Evolutionary conservation across 2,888 invertebrate genomes (phyloP), one percentile per base, ranked within the genome.

Genomic region (Sesia bembeciformis): DNA sequence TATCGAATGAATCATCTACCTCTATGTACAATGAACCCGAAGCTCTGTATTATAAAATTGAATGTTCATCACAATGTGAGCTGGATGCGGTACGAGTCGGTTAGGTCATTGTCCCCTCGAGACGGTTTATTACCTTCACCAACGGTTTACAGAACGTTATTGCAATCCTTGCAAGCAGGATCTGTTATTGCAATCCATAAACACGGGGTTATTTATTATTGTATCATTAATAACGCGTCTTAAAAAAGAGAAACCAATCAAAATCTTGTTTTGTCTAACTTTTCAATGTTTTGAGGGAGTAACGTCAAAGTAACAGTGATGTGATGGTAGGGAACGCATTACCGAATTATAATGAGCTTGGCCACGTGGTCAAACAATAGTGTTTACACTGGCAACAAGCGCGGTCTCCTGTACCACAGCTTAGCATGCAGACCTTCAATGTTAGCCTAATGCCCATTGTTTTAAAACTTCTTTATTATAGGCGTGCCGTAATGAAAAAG

Each of bases 281-380:
- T 23, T 23, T 23, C 23, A 23, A 23, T 23, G 23, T 23, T 23
- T 23, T 23, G 23, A 23, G 23, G 23, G 23, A 23, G 23, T 23
- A n/a, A 46, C 8, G 23, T 23, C 7, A 46, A 46, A n/a, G 23
- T 46, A 46, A 46, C 46, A 46, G 23, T 4, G 46, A 46, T 7
- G 46, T 46, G 46, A 46, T 46, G 23, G 46, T 46, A 46, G 69
- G 73, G 70, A 74, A 70, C 67, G 68, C 74, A 78, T 81, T 79
- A 79, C 80, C 78, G 78, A 75, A 79, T 78, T 71, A 79, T 85
- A 81, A 82, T 83, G 70, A 74, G 68, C 64, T 67, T 68, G 68
- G 72, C 81, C 83, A 84, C 82, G 83, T 84, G 84, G 84, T 78
- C 67, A 76, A 84, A 85, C 85, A 85, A 86, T 82, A 74, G 81